A percentile compares a stretch with the other conserved stretches of the same genome.
Conservation (phyloP, 2,113 vertebrate genomes). For the Limnothrissa miodon region DNA sequence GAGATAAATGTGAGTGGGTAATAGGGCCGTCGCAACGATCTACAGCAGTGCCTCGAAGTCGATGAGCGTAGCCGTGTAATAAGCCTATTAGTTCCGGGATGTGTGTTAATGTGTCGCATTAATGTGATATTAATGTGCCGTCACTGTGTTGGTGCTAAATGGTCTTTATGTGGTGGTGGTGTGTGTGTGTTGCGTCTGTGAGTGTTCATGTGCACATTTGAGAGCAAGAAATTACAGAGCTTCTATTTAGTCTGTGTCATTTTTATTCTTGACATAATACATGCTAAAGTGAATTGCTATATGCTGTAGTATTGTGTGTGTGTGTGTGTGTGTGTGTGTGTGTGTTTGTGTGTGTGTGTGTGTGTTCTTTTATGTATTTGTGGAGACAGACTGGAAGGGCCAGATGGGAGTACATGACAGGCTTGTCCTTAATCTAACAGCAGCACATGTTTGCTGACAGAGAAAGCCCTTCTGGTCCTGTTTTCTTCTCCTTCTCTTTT, state of each 20-base stretch:
- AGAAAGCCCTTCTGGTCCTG: conserved; percentile 34
- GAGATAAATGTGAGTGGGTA: not conserved
- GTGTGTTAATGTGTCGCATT: not conserved
- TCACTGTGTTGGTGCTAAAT: not conserved
- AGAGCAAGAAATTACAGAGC: not conserved
- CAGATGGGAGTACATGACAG: conserved; percentile 46
- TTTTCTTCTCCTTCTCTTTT: conserved; percentile 23
- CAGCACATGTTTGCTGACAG: conserved; percentile 42
- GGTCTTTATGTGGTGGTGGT: not conserved
- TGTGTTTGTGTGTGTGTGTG: not conserved
- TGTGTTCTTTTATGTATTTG: conserved; percentile 4
- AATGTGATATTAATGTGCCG: conserved; percentile 5
- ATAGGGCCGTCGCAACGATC: not conserved
- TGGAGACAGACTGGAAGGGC: conserved; percentile 3
- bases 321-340: not conserved
- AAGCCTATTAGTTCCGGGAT: conserved; percentile 6
- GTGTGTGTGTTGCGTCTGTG: conserved; percentile 29
- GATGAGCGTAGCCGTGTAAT: not conserved
- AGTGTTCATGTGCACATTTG: not conserved
- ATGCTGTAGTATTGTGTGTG: conserved; percentile 1
- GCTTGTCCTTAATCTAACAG: conserved; percentile 44
- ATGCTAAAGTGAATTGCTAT: not conserved
- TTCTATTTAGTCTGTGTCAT: not conserved
- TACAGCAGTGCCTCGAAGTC: conserved; percentile 7
- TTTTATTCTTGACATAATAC: not conserved